Evolutionary conservation across 2,797 vertebrate species (phyloP), one percentile per base, ranked within the genome.

Genomic region (Gymnothorax reevesii): DNA sequence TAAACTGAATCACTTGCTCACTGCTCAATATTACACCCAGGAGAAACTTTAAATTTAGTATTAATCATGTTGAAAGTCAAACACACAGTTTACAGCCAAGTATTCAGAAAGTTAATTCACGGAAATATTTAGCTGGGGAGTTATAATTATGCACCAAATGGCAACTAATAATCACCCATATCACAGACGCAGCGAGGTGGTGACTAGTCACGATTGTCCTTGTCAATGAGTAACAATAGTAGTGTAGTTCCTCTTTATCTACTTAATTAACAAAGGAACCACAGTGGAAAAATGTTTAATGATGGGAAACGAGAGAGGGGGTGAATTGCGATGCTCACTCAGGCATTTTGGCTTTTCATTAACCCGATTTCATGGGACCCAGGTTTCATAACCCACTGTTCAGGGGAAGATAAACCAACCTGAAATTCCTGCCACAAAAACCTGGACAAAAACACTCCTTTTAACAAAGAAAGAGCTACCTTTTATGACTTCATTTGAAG

Each of bases 321-420:
- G n/a, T 77, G 66, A 66, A 75, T 42, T 9, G 69, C 59, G 8
- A 42, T 20, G 82, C 33, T 84, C 49, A 27, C n/a, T 83, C 71
- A 55, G 86, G 9, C 75, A 57, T 80, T 66, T 42, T 75, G 86
- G 83, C 83, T 77, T 55, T 77, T 87, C 71, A 80, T 87, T 87
- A 87, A 84, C 83, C 86, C 75, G 66, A 27, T 80, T 79, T 54
- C 33, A 33, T 33, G 82, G 69, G 49, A 80, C 69, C 33, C 13
- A 13, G 71, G 49, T 64, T 83, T 82, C 83, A 82, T 52, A 42
- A 27, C 59, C 25, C n/a, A 71, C 27, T 20, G 71, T 66, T 54
- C 83, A 77, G 25, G 83, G 57, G 57, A 84, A 66, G 22, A 20
- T 6, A 64, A 66, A 84, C 54, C 49, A 49, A 54, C 73, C 27